A percentile compares a stretch with the other conserved stretches of the same genome.
These are phyloP conservation scores for Hoplodrina ambigua DNA, from an alignment of 2,888 invertebrate species.

Conservation along the genomic window DNA sequence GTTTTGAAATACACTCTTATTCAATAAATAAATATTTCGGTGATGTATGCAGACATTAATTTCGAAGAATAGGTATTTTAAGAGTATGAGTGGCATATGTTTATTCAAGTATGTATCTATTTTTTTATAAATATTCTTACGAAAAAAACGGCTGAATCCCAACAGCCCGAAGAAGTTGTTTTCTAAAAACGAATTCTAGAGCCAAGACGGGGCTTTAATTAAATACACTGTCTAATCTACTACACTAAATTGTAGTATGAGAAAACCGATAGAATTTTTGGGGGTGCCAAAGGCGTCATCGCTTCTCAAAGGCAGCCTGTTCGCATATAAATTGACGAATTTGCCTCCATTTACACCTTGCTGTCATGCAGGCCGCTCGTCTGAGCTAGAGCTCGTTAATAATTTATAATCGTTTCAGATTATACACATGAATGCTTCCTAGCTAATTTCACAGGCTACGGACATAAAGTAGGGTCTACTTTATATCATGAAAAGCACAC, in stretches of 20 bases:
- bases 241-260: slow-evolving; percentile 45
- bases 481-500: slow-evolving; percentile 37
- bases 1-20: slow-evolving; percentile 7
- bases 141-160: neutral
- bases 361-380: slow-evolving; percentile 77
- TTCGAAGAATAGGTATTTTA: neutral
- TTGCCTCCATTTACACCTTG: slow-evolving; percentile 88
- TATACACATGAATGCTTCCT: slow-evolving; percentile 75
- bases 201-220: slow-evolving; percentile 32
- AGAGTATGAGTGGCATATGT: neutral
- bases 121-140: neutral
- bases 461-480: slow-evolving; percentile 22
- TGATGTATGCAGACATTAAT: neutral
- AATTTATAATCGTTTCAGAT: slow-evolving; percentile 84
- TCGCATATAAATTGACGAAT: slow-evolving; percentile 90
- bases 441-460: slow-evolving; percentile 59
- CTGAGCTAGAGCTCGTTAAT: slow-evolving; percentile 77
- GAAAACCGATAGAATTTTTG: slow-evolving; percentile 77
- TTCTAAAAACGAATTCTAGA: slow-evolving; percentile 16
- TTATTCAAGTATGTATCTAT: too few species aligned
- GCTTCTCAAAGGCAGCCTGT: slow-evolving; percentile 84
- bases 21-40: neutral
- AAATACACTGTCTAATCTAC: slow-evolving; percentile 47
- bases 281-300: slow-evolving; percentile 77
- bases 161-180: neutral